Evolutionary conservation across 2,888 invertebrate species (phyloP), one percentile per base, ranked within the genome.

Genomic region (Geophilus truncorum): DNA sequence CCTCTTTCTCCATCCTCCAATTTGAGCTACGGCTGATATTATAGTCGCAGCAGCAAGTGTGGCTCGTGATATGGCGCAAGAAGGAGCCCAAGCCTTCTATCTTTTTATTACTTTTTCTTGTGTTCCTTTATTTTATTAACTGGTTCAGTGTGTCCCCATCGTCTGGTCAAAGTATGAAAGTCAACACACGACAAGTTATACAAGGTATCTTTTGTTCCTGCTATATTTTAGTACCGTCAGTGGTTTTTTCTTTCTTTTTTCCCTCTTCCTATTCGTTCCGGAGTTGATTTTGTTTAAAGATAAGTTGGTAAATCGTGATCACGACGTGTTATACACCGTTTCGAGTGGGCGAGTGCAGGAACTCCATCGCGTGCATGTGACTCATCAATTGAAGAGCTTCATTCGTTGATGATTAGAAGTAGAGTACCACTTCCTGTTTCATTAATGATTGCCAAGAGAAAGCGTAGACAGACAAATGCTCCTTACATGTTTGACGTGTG

Each of bases 21-120:
- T 70, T 70, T 70, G 70, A 70, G 70, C 70, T 70, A 70, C 28
- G 25, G 70, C 28, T 70, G 70, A 70, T 70, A 70, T 70, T 70
- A 70, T 28, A 70, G 70, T 70, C 12, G 25, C n/a, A 70, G 70
- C 23, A 70, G 70, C 70, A 25, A n/a, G 70, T 70, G 70, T 70
- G 25, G 70, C 70, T 70, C 70, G 70, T 28, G 70, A 70, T 70
- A 70, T 70, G 70, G 70, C 70, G 70, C 70, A 70, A 70, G 70
- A 70, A 70, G 70, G 70, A 70, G 70, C 70, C 70, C 28, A 28
- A n/a, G n/a, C 28, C 70, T 70, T 5, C 70, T 70, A 70, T 70
- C 70, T 70, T 70, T 70, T 70, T 70, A 70, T 70, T 70, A 70
- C 70, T 70, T 70, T 51, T 70, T 70, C 70, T 70, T 70, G 70